These are phyloP conservation scores for Pantherophis vulpinus DNA, from an alignment of 2,797 vertebrate genomes.

Conservation along the genomic window DNA sequence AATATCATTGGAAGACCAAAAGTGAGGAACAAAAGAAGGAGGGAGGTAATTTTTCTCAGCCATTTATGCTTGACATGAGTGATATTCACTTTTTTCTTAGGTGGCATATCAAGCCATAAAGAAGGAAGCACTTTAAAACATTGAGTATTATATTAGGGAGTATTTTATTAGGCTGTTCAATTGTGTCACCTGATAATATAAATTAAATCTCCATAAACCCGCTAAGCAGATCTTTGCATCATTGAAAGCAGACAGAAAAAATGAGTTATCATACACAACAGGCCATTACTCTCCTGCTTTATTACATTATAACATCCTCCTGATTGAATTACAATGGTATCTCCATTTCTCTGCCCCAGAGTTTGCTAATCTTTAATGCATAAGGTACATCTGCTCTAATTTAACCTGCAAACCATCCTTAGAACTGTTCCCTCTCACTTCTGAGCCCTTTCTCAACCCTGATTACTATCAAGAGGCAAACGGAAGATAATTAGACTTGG, in stretches of 20 bases:
- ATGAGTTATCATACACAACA: constrained; percentile 15
- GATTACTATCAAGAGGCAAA: not conserved
- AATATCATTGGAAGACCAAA: not conserved
- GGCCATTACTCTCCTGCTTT: constrained; percentile 29
- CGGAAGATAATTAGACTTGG: not conserved
- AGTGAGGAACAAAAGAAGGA: not conserved
- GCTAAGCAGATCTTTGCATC: constrained; percentile 36
- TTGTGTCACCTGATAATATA: constrained; percentile 27
- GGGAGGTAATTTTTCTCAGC: not conserved
- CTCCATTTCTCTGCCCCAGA: not conserved
- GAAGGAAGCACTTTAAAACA: constrained; percentile 5
- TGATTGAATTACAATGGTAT: constrained; percentile 21
- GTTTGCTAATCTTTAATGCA: not conserved
- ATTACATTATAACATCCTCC: constrained; percentile 8
- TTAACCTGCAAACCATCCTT: not conserved
- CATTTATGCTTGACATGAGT: not conserved
- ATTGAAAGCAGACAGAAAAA: constrained; percentile 28
- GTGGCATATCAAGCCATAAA: constrained; percentile 12
- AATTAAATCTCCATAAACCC: constrained; percentile 38
- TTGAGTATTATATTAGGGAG: not conserved
- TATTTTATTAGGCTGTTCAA: constrained; percentile 26
- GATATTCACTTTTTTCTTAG: not conserved
- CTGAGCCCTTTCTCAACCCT: not conserved
- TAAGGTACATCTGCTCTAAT: not conserved
- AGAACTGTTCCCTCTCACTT: no score